A percentile compares a stretch with the other conserved stretches of the same genome.
Evolutionary conservation across 2,888 invertebrate species (phyloP).

Genomic region (Thalpophila matura): DNA sequence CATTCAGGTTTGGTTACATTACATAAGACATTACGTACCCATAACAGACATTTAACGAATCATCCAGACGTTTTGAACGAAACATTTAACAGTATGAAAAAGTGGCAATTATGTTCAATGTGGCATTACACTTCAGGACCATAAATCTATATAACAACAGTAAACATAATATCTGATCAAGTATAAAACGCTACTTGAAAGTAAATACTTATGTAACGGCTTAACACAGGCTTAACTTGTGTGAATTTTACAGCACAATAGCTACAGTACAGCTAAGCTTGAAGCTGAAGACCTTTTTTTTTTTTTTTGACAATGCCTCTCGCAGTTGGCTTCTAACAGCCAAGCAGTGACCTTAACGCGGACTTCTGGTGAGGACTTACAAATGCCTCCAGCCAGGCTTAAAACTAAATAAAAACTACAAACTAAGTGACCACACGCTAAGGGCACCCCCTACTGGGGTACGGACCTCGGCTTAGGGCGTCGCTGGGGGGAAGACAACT

Average conservation of each 20-base stretch:
- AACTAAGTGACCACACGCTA: no score
- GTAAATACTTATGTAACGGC: neutral
- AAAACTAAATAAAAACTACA: no score
- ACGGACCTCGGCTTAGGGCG: no score
- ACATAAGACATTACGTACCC: constrained; percentile 3
- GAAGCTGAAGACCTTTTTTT: no score
- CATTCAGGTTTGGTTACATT: constrained; percentile 30
- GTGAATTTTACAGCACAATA: constrained; percentile 32
- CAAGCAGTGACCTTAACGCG: no score
- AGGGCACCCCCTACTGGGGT: no score
- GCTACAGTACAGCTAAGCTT: constrained; percentile 20
- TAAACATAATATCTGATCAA: neutral
- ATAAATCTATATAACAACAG: neutral
- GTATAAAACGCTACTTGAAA: neutral
- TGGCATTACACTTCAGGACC: neutral
- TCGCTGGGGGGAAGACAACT: no score
- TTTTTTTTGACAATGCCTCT: no score
- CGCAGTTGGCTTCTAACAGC: no score
- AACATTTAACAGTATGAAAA: constrained; percentile 3
- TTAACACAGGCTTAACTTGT: constrained; percentile 2
- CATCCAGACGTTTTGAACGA: constrained; percentile 1
- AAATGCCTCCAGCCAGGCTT: no score
- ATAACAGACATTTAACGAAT: neutral
- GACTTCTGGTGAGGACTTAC: no score
- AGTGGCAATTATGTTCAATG: neutral